Evolutionary conservation across 2,113 vertebrate species (phyloP).

Genomic region (Herpetotheres cachinnans): DNA sequence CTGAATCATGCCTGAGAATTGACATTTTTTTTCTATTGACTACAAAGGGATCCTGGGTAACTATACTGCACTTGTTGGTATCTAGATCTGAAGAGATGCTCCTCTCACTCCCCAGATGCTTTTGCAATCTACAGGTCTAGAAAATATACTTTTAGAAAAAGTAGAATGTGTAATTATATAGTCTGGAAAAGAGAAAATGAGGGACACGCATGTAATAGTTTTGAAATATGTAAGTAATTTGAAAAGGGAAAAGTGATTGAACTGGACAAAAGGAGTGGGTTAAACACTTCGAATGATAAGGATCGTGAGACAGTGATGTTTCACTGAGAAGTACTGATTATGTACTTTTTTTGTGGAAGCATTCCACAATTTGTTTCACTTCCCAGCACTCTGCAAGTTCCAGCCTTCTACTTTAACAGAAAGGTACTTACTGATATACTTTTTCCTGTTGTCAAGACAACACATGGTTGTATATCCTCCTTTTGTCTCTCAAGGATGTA

Average conservation of each 20-base stretch:
- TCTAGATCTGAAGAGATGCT: not conserved
- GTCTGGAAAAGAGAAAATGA: not conserved
- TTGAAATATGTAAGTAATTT: not conserved
- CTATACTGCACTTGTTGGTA: rapidly evolving
- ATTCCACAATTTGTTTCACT: not conserved
- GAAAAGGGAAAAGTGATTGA: not conserved
- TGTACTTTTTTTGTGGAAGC: not conserved
- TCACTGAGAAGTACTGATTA: not conserved
- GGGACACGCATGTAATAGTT: rapidly evolving
- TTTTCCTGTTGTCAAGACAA: not conserved
- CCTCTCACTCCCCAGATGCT: not conserved
- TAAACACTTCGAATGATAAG: not conserved
- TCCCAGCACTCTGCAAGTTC: not conserved
- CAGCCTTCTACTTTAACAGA: not conserved
- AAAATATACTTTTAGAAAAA: not conserved
- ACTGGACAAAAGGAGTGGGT: not conserved
- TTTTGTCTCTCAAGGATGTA: not conserved
- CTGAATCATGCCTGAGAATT: not conserved
- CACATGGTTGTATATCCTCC: not conserved
- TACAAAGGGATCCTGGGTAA: not conserved
- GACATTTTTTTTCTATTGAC: not conserved
- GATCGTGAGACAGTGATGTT: not conserved
- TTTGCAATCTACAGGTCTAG: not conserved
- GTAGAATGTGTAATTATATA: not conserved
- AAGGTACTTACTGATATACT: not conserved